Evolutionary conservation across 2,113 vertebrate genomes (phyloP), one percentile per base, ranked within the genome.

Genomic region (Sinosuthora webbiana): DNA sequence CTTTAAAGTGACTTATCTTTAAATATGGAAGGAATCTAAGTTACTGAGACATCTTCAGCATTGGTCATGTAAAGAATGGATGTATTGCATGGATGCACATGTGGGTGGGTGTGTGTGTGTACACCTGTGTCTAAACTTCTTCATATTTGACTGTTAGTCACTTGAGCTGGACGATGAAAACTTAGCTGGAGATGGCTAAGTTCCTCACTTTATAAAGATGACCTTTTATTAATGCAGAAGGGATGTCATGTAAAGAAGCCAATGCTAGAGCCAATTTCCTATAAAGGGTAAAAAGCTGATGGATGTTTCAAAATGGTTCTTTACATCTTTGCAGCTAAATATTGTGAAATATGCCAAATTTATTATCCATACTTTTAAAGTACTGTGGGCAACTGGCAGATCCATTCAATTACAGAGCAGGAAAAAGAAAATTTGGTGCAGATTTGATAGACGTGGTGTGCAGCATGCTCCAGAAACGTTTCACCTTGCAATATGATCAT

Each of bases 21-120:
- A 85, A 62, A 75, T 85, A 63, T 14, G 14, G 53, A 80, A 60
- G 9, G 35, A 79, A 80, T 44, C 27, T 68, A 55, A 13, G 33
- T 33, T 30, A 52, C 53, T 21, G 20, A 89, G 13, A 2, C 63
- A 42, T 21, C 57, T 67, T 83, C 25, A 56, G 7, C 37, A 27
- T 10, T 28, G 4, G 2, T 63, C 18, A 18, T 13, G 10, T 39
- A 76, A 65, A 19, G 14, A 64, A 65, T 24, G 8, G 52, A 74
- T 47, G 7, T 44, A 15, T 55, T 2, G 0, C 24, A 42, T 0
- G 0, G 22, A 21, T 79, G 28, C 23, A 11, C 0, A 0, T 15
- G 4, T 30, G 65, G 35, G 5, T 37, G 4, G 27, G 25, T 28
- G 45, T 53, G 6, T 35, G 9, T 33, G 20, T 80, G 21, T 10